These are phyloP conservation scores for Raja brachyura DNA, from an alignment of 2,113 vertebrate species.

Conservation along the genomic window DNA sequence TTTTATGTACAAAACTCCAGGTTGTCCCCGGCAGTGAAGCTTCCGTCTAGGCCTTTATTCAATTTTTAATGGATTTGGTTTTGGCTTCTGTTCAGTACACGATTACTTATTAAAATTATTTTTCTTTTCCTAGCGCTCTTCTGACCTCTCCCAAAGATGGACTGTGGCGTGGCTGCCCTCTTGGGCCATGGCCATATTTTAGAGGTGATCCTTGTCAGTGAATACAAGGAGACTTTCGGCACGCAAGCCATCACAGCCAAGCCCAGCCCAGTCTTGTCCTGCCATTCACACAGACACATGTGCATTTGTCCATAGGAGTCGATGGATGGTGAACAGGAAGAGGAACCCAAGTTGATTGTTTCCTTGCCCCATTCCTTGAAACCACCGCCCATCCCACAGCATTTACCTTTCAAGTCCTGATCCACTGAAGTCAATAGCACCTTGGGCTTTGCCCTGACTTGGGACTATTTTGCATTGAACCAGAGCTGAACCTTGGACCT, in stretches of 20 bases:
- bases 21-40: conserved; percentile 32
- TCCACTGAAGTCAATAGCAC: not conserved
- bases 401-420: not conserved
- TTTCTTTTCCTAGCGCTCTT: not conserved
- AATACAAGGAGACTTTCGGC: not conserved
- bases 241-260: not conserved
- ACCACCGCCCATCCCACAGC: not conserved
- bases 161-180: not conserved
- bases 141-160: not conserved
- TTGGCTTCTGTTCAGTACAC: not conserved
- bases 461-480: not conserved
- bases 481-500: not conserved
- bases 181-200: not conserved
- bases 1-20: conserved; percentile 5
- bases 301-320: too few relatives aligned
- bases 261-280: not conserved
- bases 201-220: not conserved
- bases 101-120: not conserved
- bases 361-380: not conserved
- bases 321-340: not conserved
- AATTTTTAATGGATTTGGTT: not conserved
- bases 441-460: not conserved
- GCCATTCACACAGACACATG: not conserved
- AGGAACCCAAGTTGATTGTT: not conserved
- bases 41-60: not conserved